Conservation (phyloP, 2,888 invertebrate genomes). For the Dascillus cervinus region DNA sequence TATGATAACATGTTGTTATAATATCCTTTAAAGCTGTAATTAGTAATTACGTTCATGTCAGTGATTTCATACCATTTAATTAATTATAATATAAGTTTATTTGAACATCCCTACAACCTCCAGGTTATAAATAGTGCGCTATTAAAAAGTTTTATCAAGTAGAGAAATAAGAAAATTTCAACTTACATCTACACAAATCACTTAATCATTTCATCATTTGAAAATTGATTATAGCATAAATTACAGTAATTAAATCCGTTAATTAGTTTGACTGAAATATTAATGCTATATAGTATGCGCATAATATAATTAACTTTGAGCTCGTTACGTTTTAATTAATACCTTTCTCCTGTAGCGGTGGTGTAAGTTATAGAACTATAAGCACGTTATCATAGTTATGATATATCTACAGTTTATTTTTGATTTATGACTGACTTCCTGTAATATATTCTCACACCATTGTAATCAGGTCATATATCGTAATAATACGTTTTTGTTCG, state of each 20-base stretch:
- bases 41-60: too few species aligned
- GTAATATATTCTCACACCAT: constrained; percentile 35
- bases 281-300: constrained; percentile 30
- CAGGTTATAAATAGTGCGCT: too few species aligned
- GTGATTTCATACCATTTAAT: too few species aligned
- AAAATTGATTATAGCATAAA: constrained; percentile 18
- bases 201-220: too few species aligned
- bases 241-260: constrained; percentile 33
- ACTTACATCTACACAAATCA: constrained; percentile 13
- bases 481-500: constrained; percentile 24
- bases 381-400: constrained; percentile 34
- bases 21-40: too few species aligned
- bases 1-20: too few species aligned
- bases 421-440: constrained; percentile 36
- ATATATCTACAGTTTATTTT: constrained; percentile 35
- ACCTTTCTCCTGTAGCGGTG: constrained; percentile 32
- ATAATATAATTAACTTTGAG: constrained; percentile 33
- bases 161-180: too few species aligned
- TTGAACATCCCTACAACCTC: too few species aligned
- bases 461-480: constrained; percentile 27
- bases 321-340: constrained; percentile 38
- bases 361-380: constrained; percentile 30
- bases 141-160: too few species aligned
- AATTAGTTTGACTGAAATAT: constrained; percentile 30
- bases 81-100: too few species aligned